Evolutionary conservation across 37 sponge, comb jelly and placozoan species (phyloP), one percentile per base, ranked within the genome.

Genomic region (Amphimedon queenslandica): DNA sequence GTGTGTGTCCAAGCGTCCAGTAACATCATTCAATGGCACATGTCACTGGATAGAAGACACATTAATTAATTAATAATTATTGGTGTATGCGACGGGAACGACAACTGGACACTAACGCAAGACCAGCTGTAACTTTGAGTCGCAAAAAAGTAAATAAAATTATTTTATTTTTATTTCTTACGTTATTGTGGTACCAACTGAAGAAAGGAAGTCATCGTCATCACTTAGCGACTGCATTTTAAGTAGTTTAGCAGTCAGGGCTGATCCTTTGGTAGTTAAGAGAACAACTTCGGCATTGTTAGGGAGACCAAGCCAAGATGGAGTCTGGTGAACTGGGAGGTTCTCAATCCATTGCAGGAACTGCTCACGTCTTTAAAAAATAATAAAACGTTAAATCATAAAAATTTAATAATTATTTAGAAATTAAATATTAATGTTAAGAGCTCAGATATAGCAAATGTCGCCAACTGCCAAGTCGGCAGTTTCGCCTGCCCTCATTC

Each of bases 301-400:
- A 10, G 98, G 98, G 0, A 97, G 84, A 0, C 98, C 98, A 24
- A 97, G 81, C 98, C 94, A 97, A 31, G 98, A 87, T 39, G 98
- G 94, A 24, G 92, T 94, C 82, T 97, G 98, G 61, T 42, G 80
- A 57, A 90, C 92, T 0, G 98, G 84, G 8, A 97, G 82, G 0
- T 84, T 74, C 63, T 90, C 79, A 13, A 97, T 76, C 98, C 94
- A 97, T 37, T 85, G 81, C 23, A 97, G 53, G 71, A 91, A 97
- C 69, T 97, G 87, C 70, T 94, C 98, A 55, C 98, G 82, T 40
- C 96, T 95, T 67, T 23, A 41, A 34, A 4, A 24, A 6, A n/a
- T n/a, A 55, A 2, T 5, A 51, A 43, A 2, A 53, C 72, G 23
- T 2, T 3, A 30, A 2, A 20, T 1, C 25, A n/a, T n/a, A n/a